Conservation (phyloP, 2,888 invertebrate species). For the Oxycera nigricornis region DNA sequence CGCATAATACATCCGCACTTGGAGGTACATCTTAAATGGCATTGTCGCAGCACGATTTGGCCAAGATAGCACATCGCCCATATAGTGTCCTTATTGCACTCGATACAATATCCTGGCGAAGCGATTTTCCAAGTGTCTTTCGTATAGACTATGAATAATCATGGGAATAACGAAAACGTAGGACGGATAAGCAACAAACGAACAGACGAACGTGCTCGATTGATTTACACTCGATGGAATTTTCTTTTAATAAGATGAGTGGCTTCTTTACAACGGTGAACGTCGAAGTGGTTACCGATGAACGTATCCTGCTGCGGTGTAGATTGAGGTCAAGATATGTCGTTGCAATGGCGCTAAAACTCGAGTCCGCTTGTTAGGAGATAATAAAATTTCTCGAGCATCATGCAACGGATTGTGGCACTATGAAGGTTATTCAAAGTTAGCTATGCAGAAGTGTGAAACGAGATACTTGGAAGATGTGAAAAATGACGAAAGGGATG, state of each 20-base stretch:
- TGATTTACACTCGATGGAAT: constrained; percentile 43
- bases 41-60: constrained; percentile 27
- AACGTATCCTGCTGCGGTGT: background rate
- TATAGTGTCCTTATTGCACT: background rate
- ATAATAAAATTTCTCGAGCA: background rate
- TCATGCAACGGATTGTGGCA: background rate
- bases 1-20: background rate
- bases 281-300: constrained; percentile 38
- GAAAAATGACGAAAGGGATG: background rate
- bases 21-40: background rate
- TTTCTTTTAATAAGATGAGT: constrained; percentile 43
- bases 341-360: constrained; percentile 33
- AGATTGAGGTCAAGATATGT: constrained; percentile 36
- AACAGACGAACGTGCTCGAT: constrained; percentile 44
- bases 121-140: constrained; percentile 26
- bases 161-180: background rate
- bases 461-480: background rate
- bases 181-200: background rate
- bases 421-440: background rate
- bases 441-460: background rate
- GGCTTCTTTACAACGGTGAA: constrained; percentile 25
- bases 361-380: constrained; percentile 21
- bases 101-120: constrained; percentile 32
- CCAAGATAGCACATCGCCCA: constrained; percentile 1
- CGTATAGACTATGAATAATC: background rate